These are phyloP conservation scores for Metellina segmentata DNA, from an alignment of 2,888 invertebrate genomes.

Conservation along the genomic window DNA sequence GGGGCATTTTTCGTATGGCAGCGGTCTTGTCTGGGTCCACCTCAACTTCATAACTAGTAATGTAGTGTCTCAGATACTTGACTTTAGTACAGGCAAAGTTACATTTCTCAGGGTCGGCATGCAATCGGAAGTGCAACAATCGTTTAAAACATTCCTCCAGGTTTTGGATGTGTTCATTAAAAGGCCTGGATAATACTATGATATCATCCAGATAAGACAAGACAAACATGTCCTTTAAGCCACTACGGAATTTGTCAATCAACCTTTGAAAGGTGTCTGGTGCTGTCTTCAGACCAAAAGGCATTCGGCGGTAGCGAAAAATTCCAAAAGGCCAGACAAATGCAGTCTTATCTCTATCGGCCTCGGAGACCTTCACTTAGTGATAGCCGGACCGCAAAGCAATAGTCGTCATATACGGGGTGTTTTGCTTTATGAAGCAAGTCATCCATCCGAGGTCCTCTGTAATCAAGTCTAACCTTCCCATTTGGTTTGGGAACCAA, in stretches of 20 bases:
- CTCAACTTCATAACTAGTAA: not conserved
- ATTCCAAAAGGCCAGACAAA: slow-evolving; percentile 28
- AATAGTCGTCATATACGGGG: slow-evolving; percentile 1
- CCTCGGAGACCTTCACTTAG: not conserved
- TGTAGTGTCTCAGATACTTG: slow-evolving; percentile 9
- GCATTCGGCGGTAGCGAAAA: slow-evolving; percentile 3
- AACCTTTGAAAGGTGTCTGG: slow-evolving; percentile 33
- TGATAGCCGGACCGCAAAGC: not conserved
- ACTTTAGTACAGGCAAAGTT: not conserved
- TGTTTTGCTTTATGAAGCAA: slow-evolving; percentile 2
- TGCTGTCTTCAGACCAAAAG: slow-evolving; percentile 27
- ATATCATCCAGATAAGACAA: slow-evolving; percentile 59
- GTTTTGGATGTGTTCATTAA: not conserved
- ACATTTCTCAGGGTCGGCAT: not conserved
- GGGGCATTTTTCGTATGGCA: not conserved
- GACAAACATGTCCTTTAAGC: slow-evolving; percentile 1
- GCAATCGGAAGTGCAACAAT: not conserved
- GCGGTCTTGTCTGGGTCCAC: slow-evolving; percentile 4
- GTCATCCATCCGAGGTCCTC: not conserved
- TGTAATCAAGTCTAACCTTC: not conserved
- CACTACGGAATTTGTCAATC: slow-evolving; percentile 17
- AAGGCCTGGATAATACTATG: slow-evolving; percentile 14
- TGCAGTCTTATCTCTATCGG: slow-evolving; percentile 26
- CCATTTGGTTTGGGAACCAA: slow-evolving; percentile 15
- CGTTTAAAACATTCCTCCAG: not conserved